Evolutionary conservation across 2,113 vertebrate genomes (phyloP), one percentile per base, ranked within the genome.

Genomic region (Cyprinus carpio): DNA sequence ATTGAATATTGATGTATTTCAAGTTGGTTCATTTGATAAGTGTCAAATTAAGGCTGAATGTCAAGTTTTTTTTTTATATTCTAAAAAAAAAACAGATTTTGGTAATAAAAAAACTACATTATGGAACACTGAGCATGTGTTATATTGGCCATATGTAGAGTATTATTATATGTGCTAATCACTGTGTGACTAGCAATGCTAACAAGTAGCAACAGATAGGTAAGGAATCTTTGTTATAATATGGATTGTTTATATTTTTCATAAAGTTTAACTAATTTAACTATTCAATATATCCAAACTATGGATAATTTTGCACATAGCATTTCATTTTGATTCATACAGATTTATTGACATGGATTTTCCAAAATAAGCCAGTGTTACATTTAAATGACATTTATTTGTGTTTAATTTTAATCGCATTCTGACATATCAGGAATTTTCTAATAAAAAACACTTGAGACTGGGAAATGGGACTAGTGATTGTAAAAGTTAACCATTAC

Each of bases 181-280:
- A 40, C 18, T 79, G 77, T 79, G 31, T 79, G 77, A 79, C 31
- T 34, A n/a, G 25, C 29, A 62, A 12, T 62, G 31, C 34, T 13
- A 8, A 40, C 54, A 79, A 75, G 74, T 74, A 46, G 6, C 12
- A 46, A 23, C 34, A 37, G 1, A 74, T 72, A 4, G 20, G 9
- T 34, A 23, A 16, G 29, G 29, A 31, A 67, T 16, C 27, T 31
- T 2, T 15, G 3, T 25, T 31, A 34, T 16, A 20, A 16, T 65
- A 65, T 18, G 7, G 16, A 16, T 10, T 2, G 1, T 16, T 18
- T 31, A 18, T 67, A 23, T 60, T 60, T 60, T n/a, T 37, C 4
- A 16, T 69, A 20, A 20, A 69, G 20, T 69, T 18, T 4, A 31
- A 58, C 18, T 23, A 20, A 15, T 29, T 29, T 15, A 29, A 65